These are phyloP conservation scores for Pachliopta kotzebuea DNA, from an alignment of 2,888 invertebrate species.

Conservation along the genomic window DNA sequence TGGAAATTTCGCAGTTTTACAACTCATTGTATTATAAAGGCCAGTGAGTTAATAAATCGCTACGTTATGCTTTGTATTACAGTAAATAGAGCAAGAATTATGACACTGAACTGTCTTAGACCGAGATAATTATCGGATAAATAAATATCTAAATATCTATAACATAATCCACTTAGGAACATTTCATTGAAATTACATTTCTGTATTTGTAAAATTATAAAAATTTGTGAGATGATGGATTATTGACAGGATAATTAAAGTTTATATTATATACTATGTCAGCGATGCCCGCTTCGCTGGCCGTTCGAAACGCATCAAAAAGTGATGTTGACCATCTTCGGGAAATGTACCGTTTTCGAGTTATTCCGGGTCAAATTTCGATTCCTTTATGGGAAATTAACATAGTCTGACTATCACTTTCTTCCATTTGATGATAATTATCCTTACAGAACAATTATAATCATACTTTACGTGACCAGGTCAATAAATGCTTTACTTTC, in stretches of 20 bases:
- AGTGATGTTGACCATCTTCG: too few relatives aligned
- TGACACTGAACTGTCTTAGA: not conserved
- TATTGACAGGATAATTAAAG: not conserved
- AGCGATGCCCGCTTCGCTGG: too few relatives aligned
- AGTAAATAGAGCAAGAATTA: not conserved
- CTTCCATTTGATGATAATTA: too few relatives aligned
- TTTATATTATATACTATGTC: not conserved
- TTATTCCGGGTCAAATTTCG: too few relatives aligned
- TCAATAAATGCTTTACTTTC: too few relatives aligned
- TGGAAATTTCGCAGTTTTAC: not conserved
- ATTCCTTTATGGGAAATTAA: too few relatives aligned
- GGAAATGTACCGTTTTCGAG: too few relatives aligned
- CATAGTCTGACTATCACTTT: too few relatives aligned
- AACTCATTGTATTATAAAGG: too few relatives aligned
- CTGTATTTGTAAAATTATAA: not conserved
- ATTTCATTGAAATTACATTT: not conserved
- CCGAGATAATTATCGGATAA: not conserved
- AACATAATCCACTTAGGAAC: not conserved
- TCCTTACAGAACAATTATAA: too few relatives aligned
- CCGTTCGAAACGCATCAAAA: too few relatives aligned
- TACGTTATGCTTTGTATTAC: not conserved
- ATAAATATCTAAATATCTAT: slow-evolving; percentile 1
- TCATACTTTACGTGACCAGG: too few relatives aligned
- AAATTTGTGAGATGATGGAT: not conserved
- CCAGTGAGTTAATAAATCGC: not conserved